A percentile compares a stretch with the other conserved stretches of the same genome.
Evolutionary conservation across 2,888 invertebrate genomes (phyloP).

Genomic region (Eutolmus rufibarbis): DNA sequence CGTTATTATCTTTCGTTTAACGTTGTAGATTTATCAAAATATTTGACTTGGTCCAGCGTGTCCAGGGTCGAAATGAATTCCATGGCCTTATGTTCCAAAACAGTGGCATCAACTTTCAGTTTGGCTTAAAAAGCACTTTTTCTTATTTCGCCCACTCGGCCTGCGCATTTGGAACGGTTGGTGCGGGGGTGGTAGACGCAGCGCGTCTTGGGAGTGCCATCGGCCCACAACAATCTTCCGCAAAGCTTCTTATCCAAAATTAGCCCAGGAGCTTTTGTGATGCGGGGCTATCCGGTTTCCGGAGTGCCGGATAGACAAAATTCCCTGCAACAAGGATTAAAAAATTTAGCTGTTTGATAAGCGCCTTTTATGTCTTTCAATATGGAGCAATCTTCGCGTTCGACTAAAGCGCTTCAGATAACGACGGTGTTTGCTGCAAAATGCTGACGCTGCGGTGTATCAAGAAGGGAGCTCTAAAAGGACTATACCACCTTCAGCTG

Average conservation of each 20-base stretch:
- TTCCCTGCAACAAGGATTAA: neutral
- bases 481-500: neutral
- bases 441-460: neutral
- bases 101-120: constrained; percentile 17
- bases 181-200: neutral
- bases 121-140: constrained; percentile 28
- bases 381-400: constrained; percentile 1
- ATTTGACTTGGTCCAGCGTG: neutral
- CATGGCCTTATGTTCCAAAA: neutral
- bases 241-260: constrained; percentile 19
- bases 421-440: neutral
- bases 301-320: neutral
- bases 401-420: neutral
- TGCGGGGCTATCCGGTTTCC: neutral
- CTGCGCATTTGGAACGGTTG: neutral
- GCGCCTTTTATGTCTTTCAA: neutral
- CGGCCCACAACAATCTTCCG: neutral
- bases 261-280: neutral
- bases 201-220: neutral
- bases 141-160: neutral
- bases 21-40: constrained; percentile 28
- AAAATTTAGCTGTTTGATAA: constrained; percentile 3
- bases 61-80: neutral
- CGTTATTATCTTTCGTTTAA: constrained; percentile 27
- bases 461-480: neutral